phyloP scores from a whole-genome alignment of 2,797 vertebrate species.

The Acestrorhynchus altus region DNA sequence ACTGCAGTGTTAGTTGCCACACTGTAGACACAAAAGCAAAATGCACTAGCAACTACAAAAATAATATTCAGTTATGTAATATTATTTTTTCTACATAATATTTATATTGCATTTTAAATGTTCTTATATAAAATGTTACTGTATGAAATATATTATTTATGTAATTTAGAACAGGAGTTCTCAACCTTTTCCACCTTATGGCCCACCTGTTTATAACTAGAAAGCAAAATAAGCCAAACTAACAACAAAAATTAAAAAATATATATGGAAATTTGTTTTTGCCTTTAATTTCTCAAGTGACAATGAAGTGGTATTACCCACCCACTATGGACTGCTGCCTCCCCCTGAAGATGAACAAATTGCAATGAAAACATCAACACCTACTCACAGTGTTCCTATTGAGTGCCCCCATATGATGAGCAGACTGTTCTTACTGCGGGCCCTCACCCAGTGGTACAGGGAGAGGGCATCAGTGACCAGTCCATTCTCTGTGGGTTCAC shows the following conservation, averaged over 20 bases:
- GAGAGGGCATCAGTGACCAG: constrained; percentile 81
- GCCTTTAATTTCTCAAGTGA: no score
- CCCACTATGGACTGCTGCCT: no score
- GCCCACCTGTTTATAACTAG: no score
- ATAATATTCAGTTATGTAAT: background rate
- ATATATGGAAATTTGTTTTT: no score
- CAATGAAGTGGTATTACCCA: no score
- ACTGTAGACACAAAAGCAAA: constrained; percentile 65
- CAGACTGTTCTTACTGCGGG: constrained; percentile 77
- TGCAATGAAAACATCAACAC: background rate
- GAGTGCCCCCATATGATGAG: constrained; percentile 92
- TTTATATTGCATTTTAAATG: no score
- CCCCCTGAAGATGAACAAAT: no score
- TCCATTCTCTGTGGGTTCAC: constrained; percentile 83
- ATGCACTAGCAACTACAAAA: background rate
- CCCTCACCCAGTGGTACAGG: constrained; percentile 88
- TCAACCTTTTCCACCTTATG: no score
- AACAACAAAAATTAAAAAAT: no score
- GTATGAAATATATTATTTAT: background rate
- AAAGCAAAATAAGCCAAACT: no score
- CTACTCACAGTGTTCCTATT: constrained; percentile 86
- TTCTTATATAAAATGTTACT: background rate
- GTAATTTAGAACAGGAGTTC: background rate
- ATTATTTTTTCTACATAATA: no score
- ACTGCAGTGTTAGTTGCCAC: constrained; percentile 81